phyloP scores from a whole-genome alignment of 2,888 invertebrate species.

The Camptogramma bilineatum region DNA sequence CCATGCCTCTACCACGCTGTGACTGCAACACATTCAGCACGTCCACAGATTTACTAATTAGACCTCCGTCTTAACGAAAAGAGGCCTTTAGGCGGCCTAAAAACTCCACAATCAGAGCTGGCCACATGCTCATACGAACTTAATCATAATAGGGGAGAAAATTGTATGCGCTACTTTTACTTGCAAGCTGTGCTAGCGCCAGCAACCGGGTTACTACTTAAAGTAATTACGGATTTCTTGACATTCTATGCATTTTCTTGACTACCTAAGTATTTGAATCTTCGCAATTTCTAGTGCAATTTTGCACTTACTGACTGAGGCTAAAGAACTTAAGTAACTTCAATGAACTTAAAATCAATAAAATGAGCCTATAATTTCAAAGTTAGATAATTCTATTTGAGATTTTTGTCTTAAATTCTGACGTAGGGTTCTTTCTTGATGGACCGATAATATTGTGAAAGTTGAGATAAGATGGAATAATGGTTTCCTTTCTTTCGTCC shows the following conservation, averaged over 20 bases:
- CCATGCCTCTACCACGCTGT: neutral
- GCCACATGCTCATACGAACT: neutral
- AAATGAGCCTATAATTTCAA: too few relatives aligned
- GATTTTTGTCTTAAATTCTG: too few relatives aligned
- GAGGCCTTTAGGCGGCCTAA: too few relatives aligned
- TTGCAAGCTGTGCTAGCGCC: slow-evolving; percentile 10
- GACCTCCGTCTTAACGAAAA: too few relatives aligned
- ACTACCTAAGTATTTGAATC: slow-evolving; percentile 23
- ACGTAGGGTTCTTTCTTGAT: too few relatives aligned
- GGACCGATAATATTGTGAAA: too few relatives aligned
- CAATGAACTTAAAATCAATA: too few relatives aligned
- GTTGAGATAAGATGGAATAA: too few relatives aligned
- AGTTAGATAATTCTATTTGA: too few relatives aligned
- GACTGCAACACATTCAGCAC: neutral
- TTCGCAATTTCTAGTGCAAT: slow-evolving; percentile 16
- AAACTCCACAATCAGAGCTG: too few relatives aligned
- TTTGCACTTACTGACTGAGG: neutral
- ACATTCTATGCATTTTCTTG: slow-evolving; percentile 35
- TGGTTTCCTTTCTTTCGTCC: neutral
- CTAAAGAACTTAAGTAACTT: too few relatives aligned
- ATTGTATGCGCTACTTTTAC: slow-evolving; percentile 10
- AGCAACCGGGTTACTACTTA: slow-evolving; percentile 27
- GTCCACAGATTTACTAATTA: too few relatives aligned
- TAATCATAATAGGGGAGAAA: slow-evolving; percentile 3
- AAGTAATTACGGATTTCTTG: slow-evolving; percentile 42